Percentiles rank a stretch among this genome's conserved stretches.
Evolutionary conservation across 2,113 vertebrate genomes (phyloP).

Genomic region (Emydura subglobosa): DNA sequence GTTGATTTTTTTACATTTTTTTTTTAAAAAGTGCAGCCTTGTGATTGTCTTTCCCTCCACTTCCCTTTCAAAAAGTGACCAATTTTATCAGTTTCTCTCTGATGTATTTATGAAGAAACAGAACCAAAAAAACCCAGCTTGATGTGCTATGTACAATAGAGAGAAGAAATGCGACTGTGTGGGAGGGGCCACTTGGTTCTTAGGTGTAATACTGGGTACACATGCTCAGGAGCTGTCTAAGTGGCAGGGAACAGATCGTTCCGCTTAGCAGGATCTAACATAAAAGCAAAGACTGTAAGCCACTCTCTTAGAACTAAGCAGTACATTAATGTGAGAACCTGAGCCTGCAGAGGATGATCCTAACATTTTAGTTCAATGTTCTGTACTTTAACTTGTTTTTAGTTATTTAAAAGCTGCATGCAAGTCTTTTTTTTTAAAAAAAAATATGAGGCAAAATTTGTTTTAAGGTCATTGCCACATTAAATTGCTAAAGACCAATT

Average conservation of each 20-base stretch:
- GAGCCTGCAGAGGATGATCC: neutral
- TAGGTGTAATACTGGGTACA: slow-evolving; percentile 9
- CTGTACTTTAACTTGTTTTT: neutral
- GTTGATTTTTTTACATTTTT: neutral
- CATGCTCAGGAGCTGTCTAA: slow-evolving; percentile 12
- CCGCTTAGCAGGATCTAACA: slow-evolving; percentile 55
- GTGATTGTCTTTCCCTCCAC: neutral
- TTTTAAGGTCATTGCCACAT: neutral
- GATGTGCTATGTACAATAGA: slow-evolving; percentile 33
- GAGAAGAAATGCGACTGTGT: slow-evolving; percentile 58
- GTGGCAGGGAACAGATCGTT: slow-evolving; percentile 60
- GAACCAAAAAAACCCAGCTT: slow-evolving; percentile 41
- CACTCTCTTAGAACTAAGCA: slow-evolving; percentile 21
- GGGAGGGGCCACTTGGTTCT: slow-evolving; percentile 53
- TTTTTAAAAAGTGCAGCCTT: neutral
- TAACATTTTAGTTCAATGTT: slow-evolving; percentile 11
- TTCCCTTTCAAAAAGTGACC: slow-evolving; percentile 11
- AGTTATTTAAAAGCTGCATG: slow-evolving; percentile 1
- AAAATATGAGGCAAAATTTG: neutral
- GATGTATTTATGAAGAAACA: slow-evolving; percentile 27
- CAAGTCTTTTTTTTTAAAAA: neutral
- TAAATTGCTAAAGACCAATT: neutral
- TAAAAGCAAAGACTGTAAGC: slow-evolving; percentile 61
- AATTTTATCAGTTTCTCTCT: neutral
- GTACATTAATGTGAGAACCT: neutral